A percentile compares a stretch with the other conserved stretches of the same genome.
These are phyloP conservation scores for Zootoca vivipara DNA, from an alignment of 2,113 vertebrate genomes.

Conservation along the genomic window DNA sequence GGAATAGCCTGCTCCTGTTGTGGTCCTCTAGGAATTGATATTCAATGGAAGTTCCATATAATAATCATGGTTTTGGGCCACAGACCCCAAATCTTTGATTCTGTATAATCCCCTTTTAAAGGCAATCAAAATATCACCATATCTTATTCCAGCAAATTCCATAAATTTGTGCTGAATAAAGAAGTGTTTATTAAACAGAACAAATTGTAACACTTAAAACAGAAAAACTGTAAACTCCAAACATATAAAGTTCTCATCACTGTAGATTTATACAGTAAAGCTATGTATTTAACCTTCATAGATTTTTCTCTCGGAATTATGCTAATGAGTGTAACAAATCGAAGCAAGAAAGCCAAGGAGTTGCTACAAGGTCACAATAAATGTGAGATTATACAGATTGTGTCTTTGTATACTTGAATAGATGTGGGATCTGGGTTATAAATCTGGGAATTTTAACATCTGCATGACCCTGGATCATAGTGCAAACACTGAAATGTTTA, in stretches of 20 bases:
- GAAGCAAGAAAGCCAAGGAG: constrained; percentile 52
- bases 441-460: background rate
- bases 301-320: constrained; percentile 43
- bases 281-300: constrained; percentile 49
- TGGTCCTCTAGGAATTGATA: too few relatives aligned
- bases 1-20: too few relatives aligned
- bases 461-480: background rate
- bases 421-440: background rate
- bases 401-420: background rate
- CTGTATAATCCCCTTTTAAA: too few relatives aligned
- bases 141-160: too few relatives aligned
- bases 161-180: too few relatives aligned
- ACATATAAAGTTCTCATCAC: constrained; percentile 36
- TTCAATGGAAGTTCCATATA: too few relatives aligned
- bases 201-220: too few relatives aligned
- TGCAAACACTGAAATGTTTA: background rate
- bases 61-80: too few relatives aligned
- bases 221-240: too few relatives aligned
- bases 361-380: constrained; percentile 29
- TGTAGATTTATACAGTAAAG: constrained; percentile 44
- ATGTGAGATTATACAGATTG: background rate
- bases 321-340: constrained; percentile 50
- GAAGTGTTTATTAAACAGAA: too few relatives aligned
- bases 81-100: too few relatives aligned
- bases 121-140: too few relatives aligned